Evolutionary conservation across 2,797 vertebrate genomes (phyloP), one percentile per base, ranked within the genome.

Genomic region (Lindbergichthys nudifrons): DNA sequence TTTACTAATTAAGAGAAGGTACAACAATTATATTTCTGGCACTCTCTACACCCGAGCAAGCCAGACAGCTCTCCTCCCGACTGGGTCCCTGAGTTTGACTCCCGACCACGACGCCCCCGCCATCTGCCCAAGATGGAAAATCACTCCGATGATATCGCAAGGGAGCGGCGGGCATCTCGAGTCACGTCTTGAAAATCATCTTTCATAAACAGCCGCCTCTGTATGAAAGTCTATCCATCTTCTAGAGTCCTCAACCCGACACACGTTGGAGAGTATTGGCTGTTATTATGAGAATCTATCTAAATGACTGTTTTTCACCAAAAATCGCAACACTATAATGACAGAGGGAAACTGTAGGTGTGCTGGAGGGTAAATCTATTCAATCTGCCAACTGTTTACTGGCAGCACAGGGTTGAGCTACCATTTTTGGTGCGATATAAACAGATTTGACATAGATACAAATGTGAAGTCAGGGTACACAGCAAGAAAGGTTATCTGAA

Each of bases 41-140:
- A 63, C 30, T 50, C 45, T 46, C 53, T 50, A 47, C 15, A 57
- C 54, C 57, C 11, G 10, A 68, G 65, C 39, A 26, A 80, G 67
- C 75, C 87, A 83, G 79, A 84, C 73, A 57, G 70, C 71, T 77
- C 81, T 86, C 65, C 75, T 56, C 54, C 69, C 1, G 62, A 79
- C 80, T 54, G 75, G 52, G 81, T 87, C 68, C 51, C 41, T 19
- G 46, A 82, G 73, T 79, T 78, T 21, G 70, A 67, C 72, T 80
- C 58, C 60, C 23, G 14, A 50, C 73, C 52, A 57, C 2, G 32
- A 26, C n/a, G 48, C 59, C 75, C 84, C 82, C 48, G 15, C 87
- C 79, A 88, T 90, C 90, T 89, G 91, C 72, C 70, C 69, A 4
- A 81, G 82, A 88, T 66, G 80, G 84, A 88, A 89, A 84, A 87